Conservation (phyloP, 1,140 invertebrate species). For the Hyles euphorbiae region DNA sequence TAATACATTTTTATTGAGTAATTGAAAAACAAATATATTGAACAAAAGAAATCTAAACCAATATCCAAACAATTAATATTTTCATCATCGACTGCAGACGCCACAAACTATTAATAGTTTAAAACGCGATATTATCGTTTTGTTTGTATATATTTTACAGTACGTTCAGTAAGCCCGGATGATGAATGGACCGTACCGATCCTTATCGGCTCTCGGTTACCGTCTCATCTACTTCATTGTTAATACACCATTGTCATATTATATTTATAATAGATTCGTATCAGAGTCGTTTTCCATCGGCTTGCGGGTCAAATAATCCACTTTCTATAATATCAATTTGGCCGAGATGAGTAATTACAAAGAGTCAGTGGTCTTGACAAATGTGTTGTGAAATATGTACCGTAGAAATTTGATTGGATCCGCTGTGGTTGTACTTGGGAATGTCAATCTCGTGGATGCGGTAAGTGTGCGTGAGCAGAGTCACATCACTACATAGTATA, state of each 20-base stretch:
- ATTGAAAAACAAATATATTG: too few relatives aligned
- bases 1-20: too few relatives aligned
- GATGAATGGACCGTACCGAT: constrained; percentile 55
- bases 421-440: constrained; percentile 19
- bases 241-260: constrained; percentile 56
- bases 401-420: constrained; percentile 56
- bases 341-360: constrained; percentile 56
- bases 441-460: background rate
- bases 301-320: constrained; percentile 35
- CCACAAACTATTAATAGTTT: constrained; percentile 27
- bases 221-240: constrained; percentile 37
- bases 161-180: constrained; percentile 17
- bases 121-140: constrained; percentile 29
- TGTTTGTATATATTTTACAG: constrained; percentile 29
- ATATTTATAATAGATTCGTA: constrained; percentile 56
- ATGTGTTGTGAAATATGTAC: constrained; percentile 59
- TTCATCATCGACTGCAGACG: constrained; percentile 3
- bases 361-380: constrained; percentile 57
- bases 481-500: too few relatives aligned
- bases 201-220: constrained; percentile 25
- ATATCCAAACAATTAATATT: constrained; percentile 2
- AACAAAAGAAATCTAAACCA: constrained; percentile 4
- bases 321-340: constrained; percentile 67
- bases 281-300: constrained; percentile 41
- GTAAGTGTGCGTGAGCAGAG: too few relatives aligned